Evolutionary conservation across 64 coral and sea anemone genomes (phyloP).

Genomic region (Anthopleura sola): DNA sequence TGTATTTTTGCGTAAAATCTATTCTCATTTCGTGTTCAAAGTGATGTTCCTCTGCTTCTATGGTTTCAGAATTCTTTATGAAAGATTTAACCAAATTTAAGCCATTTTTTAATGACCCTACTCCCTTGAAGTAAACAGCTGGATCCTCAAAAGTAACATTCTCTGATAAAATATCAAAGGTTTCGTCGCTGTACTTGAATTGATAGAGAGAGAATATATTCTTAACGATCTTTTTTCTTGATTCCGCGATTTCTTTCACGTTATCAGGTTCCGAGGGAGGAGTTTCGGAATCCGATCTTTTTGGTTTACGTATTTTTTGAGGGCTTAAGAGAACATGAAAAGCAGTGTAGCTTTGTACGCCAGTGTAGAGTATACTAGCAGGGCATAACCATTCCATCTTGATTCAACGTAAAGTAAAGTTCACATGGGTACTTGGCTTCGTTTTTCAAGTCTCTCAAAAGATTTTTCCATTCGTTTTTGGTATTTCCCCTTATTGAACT

Average conservation of each 20-base stretch:
- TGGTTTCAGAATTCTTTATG: constrained; percentile 37
- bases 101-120: constrained; percentile 14
- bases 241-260: not conserved
- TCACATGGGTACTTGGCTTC: not conserved
- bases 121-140: constrained; percentile 11
- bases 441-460: not conserved
- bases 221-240: constrained; percentile 18
- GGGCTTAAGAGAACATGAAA: constrained; percentile 31
- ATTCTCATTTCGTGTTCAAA: constrained; percentile 32
- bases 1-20: constrained; percentile 54
- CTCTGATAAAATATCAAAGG: constrained; percentile 20
- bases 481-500: not conserved
- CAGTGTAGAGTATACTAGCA: constrained; percentile 28
- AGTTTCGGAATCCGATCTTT: not conserved
- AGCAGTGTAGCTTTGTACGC: constrained; percentile 20
- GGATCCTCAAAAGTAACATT: constrained; percentile 43
- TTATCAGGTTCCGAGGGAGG: not conserved
- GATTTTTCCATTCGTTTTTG: not conserved
- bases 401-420: not conserved
- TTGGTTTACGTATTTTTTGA: constrained; percentile 6
- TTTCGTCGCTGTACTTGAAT: constrained; percentile 10
- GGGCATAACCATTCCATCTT: constrained; percentile 25
- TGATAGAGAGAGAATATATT: constrained; percentile 13
- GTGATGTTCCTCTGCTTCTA: constrained; percentile 20
- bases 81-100: constrained; percentile 10